phyloP scores from a whole-genome alignment of 2,797 vertebrate genomes.

The Orestias chungarensis region DNA sequence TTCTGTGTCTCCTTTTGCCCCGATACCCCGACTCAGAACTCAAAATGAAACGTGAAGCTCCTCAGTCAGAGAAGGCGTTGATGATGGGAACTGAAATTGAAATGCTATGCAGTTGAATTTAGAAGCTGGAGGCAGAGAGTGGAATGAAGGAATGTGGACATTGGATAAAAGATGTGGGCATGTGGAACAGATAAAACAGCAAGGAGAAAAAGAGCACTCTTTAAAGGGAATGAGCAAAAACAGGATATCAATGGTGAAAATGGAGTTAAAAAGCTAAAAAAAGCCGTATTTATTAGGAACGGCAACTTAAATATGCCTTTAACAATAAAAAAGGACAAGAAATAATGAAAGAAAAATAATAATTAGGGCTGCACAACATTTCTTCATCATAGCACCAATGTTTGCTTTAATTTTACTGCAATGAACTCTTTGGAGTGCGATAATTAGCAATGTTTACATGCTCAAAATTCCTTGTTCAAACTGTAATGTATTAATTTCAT shows the following conservation, averaged over 20 bases:
- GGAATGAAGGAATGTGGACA: not conserved
- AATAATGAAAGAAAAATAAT: not conserved
- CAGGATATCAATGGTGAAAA: not conserved
- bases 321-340: not conserved
- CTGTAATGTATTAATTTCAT: no score
- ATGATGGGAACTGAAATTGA: constrained; percentile 48
- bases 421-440: no score
- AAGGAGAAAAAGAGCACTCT: not conserved
- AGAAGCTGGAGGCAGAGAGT: constrained; percentile 1
- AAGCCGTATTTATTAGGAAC: no score
- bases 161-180: not conserved
- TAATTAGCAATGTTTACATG: no score
- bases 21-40: constrained; percentile 29
- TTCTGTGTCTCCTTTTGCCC: not conserved
- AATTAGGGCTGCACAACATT: not conserved
- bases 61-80: constrained; percentile 1
- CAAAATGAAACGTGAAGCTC: constrained; percentile 36
- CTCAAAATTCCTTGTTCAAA: no score
- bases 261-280: not conserved
- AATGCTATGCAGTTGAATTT: constrained; percentile 34
- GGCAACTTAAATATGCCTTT: not conserved
- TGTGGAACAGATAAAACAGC: not conserved
- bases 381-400: not conserved
- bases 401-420: not conserved
- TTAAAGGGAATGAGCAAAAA: not conserved